Evolutionary conservation across 2,888 invertebrate species (phyloP).

Genomic region (Acronicta psi): DNA sequence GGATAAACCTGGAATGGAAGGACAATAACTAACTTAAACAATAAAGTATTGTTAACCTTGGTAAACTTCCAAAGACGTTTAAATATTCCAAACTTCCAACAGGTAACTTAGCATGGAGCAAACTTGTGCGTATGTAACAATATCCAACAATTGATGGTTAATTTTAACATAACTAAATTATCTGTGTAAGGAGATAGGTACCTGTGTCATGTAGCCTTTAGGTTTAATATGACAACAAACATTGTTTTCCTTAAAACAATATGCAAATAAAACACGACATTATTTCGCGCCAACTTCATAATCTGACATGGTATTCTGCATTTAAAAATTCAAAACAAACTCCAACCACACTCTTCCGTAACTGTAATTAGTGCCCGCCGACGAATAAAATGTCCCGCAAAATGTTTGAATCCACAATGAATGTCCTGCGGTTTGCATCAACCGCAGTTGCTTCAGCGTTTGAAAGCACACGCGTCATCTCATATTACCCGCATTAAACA

Average conservation of each 20-base stretch:
- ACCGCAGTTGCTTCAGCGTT: constrained; percentile 46
- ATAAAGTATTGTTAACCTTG: constrained; percentile 34
- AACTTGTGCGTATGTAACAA: too few species aligned
- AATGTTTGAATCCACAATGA: constrained; percentile 48
- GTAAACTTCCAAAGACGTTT: constrained; percentile 54
- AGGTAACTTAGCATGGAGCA: constrained; percentile 50
- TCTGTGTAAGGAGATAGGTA: background rate
- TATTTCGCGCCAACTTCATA: background rate
- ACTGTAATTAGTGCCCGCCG: constrained; percentile 34
- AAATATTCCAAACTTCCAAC: constrained; percentile 53
- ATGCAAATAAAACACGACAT: too few species aligned
- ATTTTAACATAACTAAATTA: too few species aligned
- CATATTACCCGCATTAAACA: constrained; percentile 56
- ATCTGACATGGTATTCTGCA: constrained; percentile 10
- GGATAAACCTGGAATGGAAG: too few species aligned
- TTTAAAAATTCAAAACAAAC: background rate
- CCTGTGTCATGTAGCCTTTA: too few species aligned
- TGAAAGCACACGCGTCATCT: constrained; percentile 59
- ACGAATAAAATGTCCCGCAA: constrained; percentile 49
- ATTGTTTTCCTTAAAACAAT: too few species aligned
- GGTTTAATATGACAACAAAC: too few species aligned
- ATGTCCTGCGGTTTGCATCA: constrained; percentile 51
- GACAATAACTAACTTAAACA: constrained; percentile 11
- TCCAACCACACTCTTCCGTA: constrained; percentile 17
- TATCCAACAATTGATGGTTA: too few species aligned